Evolutionary conservation across 2,888 invertebrate genomes (phyloP), one percentile per base, ranked within the genome.

Genomic region (Netelia inedita): DNA sequence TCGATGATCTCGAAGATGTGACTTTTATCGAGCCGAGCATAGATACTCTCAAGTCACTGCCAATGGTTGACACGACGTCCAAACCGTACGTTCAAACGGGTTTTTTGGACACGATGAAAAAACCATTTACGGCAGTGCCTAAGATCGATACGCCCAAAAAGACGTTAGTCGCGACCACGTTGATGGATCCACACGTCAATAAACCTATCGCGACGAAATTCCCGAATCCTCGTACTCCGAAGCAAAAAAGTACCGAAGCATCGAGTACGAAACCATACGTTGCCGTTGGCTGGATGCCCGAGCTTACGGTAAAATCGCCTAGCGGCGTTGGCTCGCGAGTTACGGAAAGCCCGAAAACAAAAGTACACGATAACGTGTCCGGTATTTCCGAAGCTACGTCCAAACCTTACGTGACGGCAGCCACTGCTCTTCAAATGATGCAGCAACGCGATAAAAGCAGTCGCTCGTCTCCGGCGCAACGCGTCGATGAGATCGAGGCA

Each of bases 31-130:
- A 90, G 16, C 71, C 88, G 5, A 88, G 87, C 43, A 14, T 69
- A 16, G 85, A 88, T 11, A 21, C 76, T 21, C 74, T 89, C 43
- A 83, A 88, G 19, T 87, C 87, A 1, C 82, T 88, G 10, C 74
- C 88, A 0, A 28, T 57, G 9, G 41, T 35, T 19, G 61, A 65
- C 41, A 73, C 66, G n/a, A n/a, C 76, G 3, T 84, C 87, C 9
- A 91, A 91, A 65, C 91, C 93, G 0, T 92, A 92, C 59, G 92
- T 92, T 0, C 91, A 92, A 68, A 89, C 91, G 9, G 91, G 91
- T 28, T 81, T 92, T 11, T 88, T 91, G 8, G 91, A 91, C 16
- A 63, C 89, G 1, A 57, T 87, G 23, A 89, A 88, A 53, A 89
- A 90, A 61, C 61, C 57, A n/a, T 82, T 85, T 35, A 1, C 57